Conservation (phyloP, 2,888 invertebrate species). For the Standfussiana lucernea region DNA sequence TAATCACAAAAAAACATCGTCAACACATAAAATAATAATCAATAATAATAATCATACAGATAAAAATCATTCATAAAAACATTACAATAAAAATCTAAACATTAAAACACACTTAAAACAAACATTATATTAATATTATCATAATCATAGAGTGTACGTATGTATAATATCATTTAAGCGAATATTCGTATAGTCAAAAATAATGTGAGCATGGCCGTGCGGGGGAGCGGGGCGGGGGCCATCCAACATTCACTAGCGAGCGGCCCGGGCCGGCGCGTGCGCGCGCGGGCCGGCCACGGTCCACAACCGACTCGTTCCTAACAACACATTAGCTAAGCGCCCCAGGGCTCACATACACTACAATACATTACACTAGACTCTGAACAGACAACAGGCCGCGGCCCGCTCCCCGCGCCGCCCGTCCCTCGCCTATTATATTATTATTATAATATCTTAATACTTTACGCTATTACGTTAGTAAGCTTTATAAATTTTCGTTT, state of each 20-base stretch:
- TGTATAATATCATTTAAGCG: slow-evolving; percentile 90
- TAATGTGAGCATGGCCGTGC: slow-evolving; percentile 88
- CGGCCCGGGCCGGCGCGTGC: slow-evolving; percentile 41
- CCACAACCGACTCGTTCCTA: slow-evolving; percentile 62
- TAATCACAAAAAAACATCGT: slow-evolving; percentile 90
- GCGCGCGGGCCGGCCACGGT: slow-evolving; percentile 58
- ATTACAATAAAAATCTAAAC: slow-evolving; percentile 91
- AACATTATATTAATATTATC: slow-evolving; percentile 91
- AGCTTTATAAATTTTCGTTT: slow-evolving; percentile 91
- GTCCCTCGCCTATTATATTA: slow-evolving; percentile 84
- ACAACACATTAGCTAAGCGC: slow-evolving; percentile 68
- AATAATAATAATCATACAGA: slow-evolving; percentile 91
- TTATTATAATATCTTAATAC: slow-evolving; percentile 90
- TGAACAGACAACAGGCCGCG: slow-evolving; percentile 77
- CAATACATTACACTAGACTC: slow-evolving; percentile 71
- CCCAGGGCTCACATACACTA: slow-evolving; percentile 43
- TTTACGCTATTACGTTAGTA: slow-evolving; percentile 91
- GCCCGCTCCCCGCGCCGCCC: slow-evolving; percentile 85
- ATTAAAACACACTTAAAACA: slow-evolving; percentile 91
- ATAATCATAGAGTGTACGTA: slow-evolving; percentile 90
- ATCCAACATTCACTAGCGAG: slow-evolving; percentile 65
- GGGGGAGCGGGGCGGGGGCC: slow-evolving; percentile 79
- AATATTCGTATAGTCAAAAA: slow-evolving; percentile 90
- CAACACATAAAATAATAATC: slow-evolving; percentile 91
- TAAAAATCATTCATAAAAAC: slow-evolving; percentile 91